These are phyloP conservation scores for Drosophila navojoa DNA, from an alignment of 1,140 invertebrate genomes.

Conservation along the genomic window DNA sequence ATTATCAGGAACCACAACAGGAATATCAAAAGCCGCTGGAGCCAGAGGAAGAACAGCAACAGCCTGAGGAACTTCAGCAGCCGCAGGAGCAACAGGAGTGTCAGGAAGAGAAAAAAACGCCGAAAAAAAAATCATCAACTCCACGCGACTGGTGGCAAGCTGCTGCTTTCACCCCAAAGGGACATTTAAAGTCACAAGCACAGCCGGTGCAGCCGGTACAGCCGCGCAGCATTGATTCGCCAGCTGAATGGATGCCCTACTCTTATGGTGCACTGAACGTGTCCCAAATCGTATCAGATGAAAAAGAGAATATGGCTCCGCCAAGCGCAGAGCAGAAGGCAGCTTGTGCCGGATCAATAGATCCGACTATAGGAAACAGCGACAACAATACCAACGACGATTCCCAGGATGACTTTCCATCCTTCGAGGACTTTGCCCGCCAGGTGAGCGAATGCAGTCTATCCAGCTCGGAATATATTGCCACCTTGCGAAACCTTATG, in stretches of 20 bases:
- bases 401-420: constrained; percentile 14
- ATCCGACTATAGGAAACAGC: background rate
- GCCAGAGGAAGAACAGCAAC: too few species aligned
- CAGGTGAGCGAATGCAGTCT: constrained; percentile 39
- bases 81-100: too few species aligned
- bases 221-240: background rate
- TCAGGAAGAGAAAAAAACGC: too few species aligned
- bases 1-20: background rate
- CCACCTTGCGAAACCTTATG: constrained; percentile 51
- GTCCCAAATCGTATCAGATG: background rate
- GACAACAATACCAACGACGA: background rate
- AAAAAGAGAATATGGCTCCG: background rate
- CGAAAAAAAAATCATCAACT: background rate
- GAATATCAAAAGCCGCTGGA: too few species aligned
- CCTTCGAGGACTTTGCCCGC: constrained; percentile 47
- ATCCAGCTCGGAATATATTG: constrained; percentile 47
- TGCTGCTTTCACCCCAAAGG: constrained; percentile 15
- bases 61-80: too few species aligned
- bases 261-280: constrained; percentile 10
- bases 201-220: background rate
- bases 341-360: background rate
- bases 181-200: background rate
- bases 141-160: constrained; percentile 31
- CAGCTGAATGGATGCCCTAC: constrained; percentile 30
- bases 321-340: background rate